Percentiles rank a stretch among this genome's conserved stretches.
Conservation (phyloP, 1,140 invertebrate genomes). For the Drosophila lacertosa region DNA sequence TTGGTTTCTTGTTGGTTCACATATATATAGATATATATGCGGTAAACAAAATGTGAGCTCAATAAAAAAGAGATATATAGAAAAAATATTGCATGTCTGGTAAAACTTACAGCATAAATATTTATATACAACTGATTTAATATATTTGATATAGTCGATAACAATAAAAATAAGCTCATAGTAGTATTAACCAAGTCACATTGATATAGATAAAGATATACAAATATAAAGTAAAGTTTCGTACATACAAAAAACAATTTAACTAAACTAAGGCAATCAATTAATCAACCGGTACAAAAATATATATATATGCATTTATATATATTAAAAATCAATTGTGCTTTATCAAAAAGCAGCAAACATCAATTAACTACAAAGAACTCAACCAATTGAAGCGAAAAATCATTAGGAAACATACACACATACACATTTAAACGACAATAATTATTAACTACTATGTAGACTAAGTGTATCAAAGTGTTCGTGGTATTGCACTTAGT, state of each 20-base stretch:
- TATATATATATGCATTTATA: constrained; percentile 36
- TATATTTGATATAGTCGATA: constrained; percentile 72
- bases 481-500: constrained; percentile 48
- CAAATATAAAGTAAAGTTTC: constrained; percentile 39
- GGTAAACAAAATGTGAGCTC: constrained; percentile 64
- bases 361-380: constrained; percentile 62
- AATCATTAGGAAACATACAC: constrained; percentile 43
- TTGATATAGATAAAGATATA: constrained; percentile 53
- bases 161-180: constrained; percentile 78
- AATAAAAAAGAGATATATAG: constrained; percentile 38
- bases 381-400: constrained; percentile 57
- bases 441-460: constrained; percentile 41
- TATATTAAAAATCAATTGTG: constrained; percentile 40
- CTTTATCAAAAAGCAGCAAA: constrained; percentile 61
- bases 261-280: constrained; percentile 68
- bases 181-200: constrained; percentile 63
- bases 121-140: constrained; percentile 74
- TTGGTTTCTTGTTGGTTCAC: constrained; percentile 35
- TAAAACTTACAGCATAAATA: constrained; percentile 56
- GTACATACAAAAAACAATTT: constrained; percentile 68
- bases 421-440: constrained; percentile 43
- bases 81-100: constrained; percentile 67
- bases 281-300: constrained; percentile 73
- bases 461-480: constrained; percentile 40
- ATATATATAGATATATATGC: constrained; percentile 66